Evolutionary conservation across 2,888 invertebrate species (phyloP), one percentile per base, ranked within the genome.

Genomic region (Cryptosula pallasiana): DNA sequence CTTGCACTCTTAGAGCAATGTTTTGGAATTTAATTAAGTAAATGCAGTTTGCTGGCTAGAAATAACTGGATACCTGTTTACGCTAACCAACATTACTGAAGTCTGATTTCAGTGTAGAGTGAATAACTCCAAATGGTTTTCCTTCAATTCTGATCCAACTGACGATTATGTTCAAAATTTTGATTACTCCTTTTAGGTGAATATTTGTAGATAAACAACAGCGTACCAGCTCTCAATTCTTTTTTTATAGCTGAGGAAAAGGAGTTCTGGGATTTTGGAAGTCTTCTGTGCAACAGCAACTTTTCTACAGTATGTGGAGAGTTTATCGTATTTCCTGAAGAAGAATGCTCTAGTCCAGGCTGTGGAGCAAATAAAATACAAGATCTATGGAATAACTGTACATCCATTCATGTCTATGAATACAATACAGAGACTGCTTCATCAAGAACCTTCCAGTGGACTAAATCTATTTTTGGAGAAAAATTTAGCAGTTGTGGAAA

Each of bases 261-360:
- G 20, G 9, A 63, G 63, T 32, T 63, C 25, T 63, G 63, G 63
- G 29, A 63, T 32, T 34, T 63, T 9, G 63, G 63, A 27, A 63
- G 63, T 32, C 20, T 63, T 9, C n/a, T 25, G 20, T 63, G 63
- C 32, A 13, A 25, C 13, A 63, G 63, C 32, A 3, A 63, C 63
- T 63, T 32, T 13, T 25, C 25, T 16, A 63, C 25, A 27, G 63
- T 63, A 13, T 63, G 63, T 32, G 63, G 63, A 63, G 63, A 63
- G 63, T 63, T 63, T 5, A 63, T 63, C 13, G 63, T 63, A n/a
- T 63, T 63, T 63, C 63, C 63, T 29, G 27, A 3, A 27, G 20
- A 20, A 5, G 20, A 20, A 5, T 45, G 45, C 45, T 13, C 45
- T 5, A 5, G 5, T 5, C 45, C 45, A 45, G 45, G 45, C 45